Conservation (phyloP, 2,113 vertebrate genomes). For the Rhinoptilus africanus region DNA sequence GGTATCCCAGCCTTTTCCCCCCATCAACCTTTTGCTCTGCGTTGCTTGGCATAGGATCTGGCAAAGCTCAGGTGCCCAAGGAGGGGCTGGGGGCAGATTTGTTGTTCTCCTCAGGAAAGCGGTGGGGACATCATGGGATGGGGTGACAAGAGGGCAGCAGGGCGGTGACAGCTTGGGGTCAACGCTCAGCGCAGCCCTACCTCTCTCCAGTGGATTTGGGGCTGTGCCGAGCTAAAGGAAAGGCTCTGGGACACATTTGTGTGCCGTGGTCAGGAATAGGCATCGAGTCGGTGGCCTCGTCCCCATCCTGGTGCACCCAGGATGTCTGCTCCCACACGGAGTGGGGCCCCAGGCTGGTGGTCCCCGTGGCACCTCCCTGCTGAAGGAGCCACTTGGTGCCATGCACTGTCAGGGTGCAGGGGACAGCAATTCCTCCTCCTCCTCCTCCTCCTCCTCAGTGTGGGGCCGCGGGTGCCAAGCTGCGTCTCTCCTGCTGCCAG, state of each 20-base stretch:
- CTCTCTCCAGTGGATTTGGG: not conserved
- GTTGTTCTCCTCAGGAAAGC: not conserved
- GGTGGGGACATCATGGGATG: no score
- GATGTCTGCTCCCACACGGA: not conserved
- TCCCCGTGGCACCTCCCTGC: not conserved
- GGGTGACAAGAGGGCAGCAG: not conserved
- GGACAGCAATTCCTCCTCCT: not conserved
- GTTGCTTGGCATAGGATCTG: not conserved
- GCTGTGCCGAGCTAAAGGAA: not conserved
- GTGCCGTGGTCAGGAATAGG: not conserved
- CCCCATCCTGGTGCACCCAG: not conserved
- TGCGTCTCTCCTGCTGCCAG: not conserved
- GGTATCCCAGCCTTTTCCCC: not conserved
- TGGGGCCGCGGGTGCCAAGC: not conserved
- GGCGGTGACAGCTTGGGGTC: not conserved
- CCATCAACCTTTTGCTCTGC: not conserved
- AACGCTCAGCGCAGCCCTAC: not conserved
- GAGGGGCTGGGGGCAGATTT: not conserved
- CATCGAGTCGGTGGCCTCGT: rapidly evolving
- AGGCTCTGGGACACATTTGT: not conserved
- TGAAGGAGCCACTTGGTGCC: not conserved
- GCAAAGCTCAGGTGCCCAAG: not conserved
- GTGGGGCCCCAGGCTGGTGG: not conserved
- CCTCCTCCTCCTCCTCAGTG: rapidly evolving
- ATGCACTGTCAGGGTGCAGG: not conserved